Percentiles rank a stretch among this genome's conserved stretches.
phyloP scores from a whole-genome alignment of 2,888 invertebrate genomes.

The Venustoraphidia nigricollis region DNA sequence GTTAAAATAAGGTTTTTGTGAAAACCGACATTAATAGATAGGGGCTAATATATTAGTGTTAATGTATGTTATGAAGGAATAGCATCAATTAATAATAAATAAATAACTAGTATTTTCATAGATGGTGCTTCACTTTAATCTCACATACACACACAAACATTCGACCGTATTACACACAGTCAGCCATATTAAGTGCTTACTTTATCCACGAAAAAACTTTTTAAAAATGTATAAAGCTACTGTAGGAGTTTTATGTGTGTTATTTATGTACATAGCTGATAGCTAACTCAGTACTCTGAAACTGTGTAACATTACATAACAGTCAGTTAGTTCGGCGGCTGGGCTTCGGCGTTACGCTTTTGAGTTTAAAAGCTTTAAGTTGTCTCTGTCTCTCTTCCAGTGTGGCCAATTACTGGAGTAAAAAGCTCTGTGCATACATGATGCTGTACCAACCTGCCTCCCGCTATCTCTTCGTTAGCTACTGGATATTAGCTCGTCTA shows the following conservation, averaged over 20 bases:
- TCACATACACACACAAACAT: neutral
- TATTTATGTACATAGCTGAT: neutral
- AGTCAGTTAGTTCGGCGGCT: too few relatives aligned
- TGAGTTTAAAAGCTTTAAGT: slow-evolving; percentile 31
- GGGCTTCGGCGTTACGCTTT: slow-evolving; percentile 18
- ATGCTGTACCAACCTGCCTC: slow-evolving; percentile 12
- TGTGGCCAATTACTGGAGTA: slow-evolving; percentile 30
- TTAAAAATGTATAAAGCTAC: neutral
- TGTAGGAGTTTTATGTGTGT: neutral
- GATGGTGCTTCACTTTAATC: neutral
- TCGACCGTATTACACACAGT: neutral
- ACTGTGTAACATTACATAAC: too few relatives aligned
- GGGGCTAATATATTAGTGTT: too few relatives aligned
- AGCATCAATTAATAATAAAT: neutral
- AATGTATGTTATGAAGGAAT: too few relatives aligned
- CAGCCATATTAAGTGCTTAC: neutral
- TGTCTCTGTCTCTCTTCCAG: slow-evolving; percentile 10
- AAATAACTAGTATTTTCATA: neutral
- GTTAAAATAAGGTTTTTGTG: too few relatives aligned
- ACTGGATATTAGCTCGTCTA: too few relatives aligned
- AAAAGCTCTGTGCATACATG: slow-evolving; percentile 28
- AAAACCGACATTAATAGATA: too few relatives aligned
- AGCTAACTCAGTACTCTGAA: too few relatives aligned
- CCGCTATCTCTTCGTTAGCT: too few relatives aligned
- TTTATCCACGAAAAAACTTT: neutral